Evolutionary conservation across 2,888 invertebrate species (phyloP), one percentile per base, ranked within the genome.

Genomic region (Drosophila testacea): DNA sequence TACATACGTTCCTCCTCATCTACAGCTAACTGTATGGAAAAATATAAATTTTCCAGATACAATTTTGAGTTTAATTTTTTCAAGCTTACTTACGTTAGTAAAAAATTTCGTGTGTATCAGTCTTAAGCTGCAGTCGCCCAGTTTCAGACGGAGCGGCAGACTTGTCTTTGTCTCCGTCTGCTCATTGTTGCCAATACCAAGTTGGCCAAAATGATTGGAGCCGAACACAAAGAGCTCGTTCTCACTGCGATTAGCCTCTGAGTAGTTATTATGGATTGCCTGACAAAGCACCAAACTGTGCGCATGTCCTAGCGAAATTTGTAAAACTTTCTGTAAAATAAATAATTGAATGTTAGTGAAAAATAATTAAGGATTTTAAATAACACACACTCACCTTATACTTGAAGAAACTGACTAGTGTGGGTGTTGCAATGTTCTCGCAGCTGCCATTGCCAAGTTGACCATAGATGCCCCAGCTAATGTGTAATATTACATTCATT

Each of bases 381-480:
- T 32, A 4, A 11, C 16, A n/a, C 0, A 16, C 1, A 51, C 73
- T 73, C 79, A 93, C 93, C 91, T 93, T 93, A 69, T 92, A 92
- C 63, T 91, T 90, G 48, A 94, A 92, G 78, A 92, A 92, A 60
- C 91, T 80, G 47, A 95, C 93, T 30, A 90, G 78, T 92, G 93
- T 93, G 6, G 96, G 96, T 61, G 92, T 91, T 75, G 93, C 93
- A 69, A 93, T 93, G 90, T 97, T 96, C 83, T 97, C 96, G 16
- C 96, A 96, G 81, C 93, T 94, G 4, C 96, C 96, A 86, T 97
- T 96, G 27, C 98, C 98, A 11, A 98, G 93, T 92, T 98, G 98
- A 0, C 98, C 98, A 91, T 98, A 97, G 42, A 98, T 96, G 28
- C 97, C 98, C 98, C 98, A 98, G 28, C 95, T 95, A 30, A 4